These are phyloP conservation scores for Entomyzon cyanotis DNA, from an alignment of 2,113 vertebrate genomes.

Conservation along the genomic window DNA sequence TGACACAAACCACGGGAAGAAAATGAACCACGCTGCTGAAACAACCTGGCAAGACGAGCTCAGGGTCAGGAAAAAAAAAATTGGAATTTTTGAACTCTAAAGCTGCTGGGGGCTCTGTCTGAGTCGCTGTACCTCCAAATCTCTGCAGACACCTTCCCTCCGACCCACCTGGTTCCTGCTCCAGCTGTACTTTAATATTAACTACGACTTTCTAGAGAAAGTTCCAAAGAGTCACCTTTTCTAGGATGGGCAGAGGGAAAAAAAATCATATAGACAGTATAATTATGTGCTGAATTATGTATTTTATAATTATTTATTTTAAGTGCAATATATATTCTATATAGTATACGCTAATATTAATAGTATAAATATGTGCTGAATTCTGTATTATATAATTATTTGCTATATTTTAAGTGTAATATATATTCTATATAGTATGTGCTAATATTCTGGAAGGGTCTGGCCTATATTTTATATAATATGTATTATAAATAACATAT, in stretches of 20 bases:
- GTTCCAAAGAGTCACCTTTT: background rate
- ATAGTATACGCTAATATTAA: background rate
- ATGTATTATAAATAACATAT: background rate
- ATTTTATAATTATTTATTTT: background rate
- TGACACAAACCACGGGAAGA: background rate
- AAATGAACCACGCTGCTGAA: background rate
- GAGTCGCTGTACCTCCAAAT: too few relatives aligned
- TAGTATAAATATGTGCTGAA: background rate
- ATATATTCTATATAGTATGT: background rate
- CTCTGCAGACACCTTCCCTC: background rate
- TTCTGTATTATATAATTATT: background rate
- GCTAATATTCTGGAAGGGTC: background rate
- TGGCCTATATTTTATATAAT: background rate
- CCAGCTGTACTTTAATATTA: background rate
- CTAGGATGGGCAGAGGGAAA: background rate
- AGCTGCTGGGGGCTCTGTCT: background rate
- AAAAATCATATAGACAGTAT: background rate
- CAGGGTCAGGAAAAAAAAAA: background rate
- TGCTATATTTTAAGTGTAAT: background rate
- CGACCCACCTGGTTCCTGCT: background rate
- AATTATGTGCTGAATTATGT: background rate
- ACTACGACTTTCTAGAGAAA: background rate
- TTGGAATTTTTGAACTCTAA: background rate
- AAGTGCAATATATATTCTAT: background rate
- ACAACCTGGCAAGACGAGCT: accelerated